Conservation (phyloP, 2,113 vertebrate genomes). For the Crotalus viridis region DNA sequence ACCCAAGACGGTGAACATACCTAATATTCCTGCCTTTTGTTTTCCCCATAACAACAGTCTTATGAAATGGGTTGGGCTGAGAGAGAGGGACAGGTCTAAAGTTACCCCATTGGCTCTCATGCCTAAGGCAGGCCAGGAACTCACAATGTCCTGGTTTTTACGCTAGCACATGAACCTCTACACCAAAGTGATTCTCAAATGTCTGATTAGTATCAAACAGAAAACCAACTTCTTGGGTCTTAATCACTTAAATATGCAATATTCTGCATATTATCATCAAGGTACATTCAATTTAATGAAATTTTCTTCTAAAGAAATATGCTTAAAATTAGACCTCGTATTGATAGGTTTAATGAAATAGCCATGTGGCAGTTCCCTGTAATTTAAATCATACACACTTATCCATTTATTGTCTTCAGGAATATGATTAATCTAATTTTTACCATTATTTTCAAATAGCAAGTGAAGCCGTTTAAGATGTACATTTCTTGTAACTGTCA, state of each 20-base stretch:
- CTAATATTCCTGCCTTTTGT: not conserved
- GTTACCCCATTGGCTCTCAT: not conserved
- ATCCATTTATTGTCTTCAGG: not conserved
- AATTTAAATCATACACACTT: not conserved
- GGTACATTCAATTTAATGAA: not conserved
- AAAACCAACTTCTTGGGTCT: not conserved
- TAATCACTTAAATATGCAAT: not conserved
- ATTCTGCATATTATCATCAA: not conserved
- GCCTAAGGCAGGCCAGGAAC: not conserved
- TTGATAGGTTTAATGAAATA: not conserved
- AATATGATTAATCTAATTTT: not conserved
- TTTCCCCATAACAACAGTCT: not conserved
- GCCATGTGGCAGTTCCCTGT: not conserved
- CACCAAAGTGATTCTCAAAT: not conserved
- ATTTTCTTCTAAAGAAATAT: not conserved
- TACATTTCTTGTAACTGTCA: not conserved
- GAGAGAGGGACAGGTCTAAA: not conserved
- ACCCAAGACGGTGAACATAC: not conserved
- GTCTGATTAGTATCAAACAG: not conserved
- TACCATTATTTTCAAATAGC: not conserved
- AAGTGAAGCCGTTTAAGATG: not conserved
- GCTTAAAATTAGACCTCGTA: not conserved
- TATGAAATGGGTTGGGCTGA: not conserved
- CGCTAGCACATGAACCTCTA: not conserved
- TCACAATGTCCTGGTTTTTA: not conserved